Evolutionary conservation across 2,797 vertebrate species (phyloP).

Genomic region (Cynodonichthys magdalenae): DNA sequence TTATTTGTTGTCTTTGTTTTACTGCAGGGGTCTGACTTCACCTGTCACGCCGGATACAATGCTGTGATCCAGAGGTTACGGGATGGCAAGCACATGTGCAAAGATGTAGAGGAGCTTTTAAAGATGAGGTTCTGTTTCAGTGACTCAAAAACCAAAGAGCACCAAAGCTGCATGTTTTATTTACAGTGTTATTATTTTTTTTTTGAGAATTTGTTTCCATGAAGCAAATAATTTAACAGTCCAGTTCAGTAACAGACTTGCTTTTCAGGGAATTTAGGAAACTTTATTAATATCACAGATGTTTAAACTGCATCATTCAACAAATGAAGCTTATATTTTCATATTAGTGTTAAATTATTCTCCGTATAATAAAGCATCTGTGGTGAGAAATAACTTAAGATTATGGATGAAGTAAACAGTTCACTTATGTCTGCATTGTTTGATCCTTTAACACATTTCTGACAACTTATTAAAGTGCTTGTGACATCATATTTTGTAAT

Average conservation of each 20-base stretch:
- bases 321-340: not conserved
- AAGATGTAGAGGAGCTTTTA: constrained; percentile 93
- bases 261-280: too few species aligned
- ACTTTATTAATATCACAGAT: too few species aligned
- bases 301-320: not conserved
- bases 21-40: constrained; percentile 87
- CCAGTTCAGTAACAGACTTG: too few species aligned
- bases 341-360: not conserved
- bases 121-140: constrained; percentile 84
- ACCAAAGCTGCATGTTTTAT: not conserved
- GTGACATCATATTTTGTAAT: too few species aligned
- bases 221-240: not conserved
- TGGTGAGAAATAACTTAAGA: not conserved
- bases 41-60: constrained; percentile 87
- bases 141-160: not conserved
- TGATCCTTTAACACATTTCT: not conserved
- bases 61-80: constrained; percentile 84
- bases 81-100: constrained; percentile 92
- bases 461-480: not conserved
- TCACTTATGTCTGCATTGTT: not conserved
- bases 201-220: not conserved
- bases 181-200: not conserved
- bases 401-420: not conserved
- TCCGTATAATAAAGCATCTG: not conserved
- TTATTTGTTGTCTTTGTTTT: constrained; percentile 1